phyloP scores from a whole-genome alignment of 2,888 invertebrate species.

The Chrysolina haemoptera region DNA sequence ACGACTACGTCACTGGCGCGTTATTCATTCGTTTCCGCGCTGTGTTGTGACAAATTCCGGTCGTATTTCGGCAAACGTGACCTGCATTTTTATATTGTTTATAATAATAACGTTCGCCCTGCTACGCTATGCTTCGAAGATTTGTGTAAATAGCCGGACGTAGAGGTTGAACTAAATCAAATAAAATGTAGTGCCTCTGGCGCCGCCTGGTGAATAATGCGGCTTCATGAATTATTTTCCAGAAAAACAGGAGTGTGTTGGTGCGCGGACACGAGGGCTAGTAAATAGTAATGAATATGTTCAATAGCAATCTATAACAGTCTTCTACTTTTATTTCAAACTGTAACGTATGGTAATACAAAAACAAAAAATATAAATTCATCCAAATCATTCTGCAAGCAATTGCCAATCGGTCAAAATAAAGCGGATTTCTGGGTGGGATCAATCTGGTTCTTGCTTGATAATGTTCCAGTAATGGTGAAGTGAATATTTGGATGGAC shows the following conservation, averaged over 20 bases:
- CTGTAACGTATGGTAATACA: no score
- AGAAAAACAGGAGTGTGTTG: conserved; percentile 19
- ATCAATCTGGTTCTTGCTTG: no score
- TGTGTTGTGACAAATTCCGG: conserved; percentile 41
- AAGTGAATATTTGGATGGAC: no score
- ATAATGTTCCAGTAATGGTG: no score
- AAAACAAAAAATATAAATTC: no score
- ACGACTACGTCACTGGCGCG: conserved; percentile 31
- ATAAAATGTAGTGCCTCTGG: conserved; percentile 37
- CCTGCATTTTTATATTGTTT: conserved; percentile 48
- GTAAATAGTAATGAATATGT: neutral
- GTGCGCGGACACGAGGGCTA: neutral
- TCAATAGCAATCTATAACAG: neutral
- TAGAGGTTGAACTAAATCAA: conserved; percentile 40
- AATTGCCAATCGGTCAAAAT: no score
- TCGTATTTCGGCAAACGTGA: conserved; percentile 41
- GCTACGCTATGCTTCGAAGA: conserved; percentile 39
- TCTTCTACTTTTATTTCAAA: no score
- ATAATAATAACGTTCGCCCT: conserved; percentile 43
- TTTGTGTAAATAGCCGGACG: conserved; percentile 44
- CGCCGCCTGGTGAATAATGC: conserved; percentile 23
- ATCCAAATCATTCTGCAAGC: no score
- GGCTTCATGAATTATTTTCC: conserved; percentile 22
- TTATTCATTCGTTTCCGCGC: conserved; percentile 40
- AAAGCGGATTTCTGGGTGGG: no score